Evolutionary conservation across 2,888 invertebrate genomes (phyloP).

Genomic region (Pristionchus japonicus): DNA sequence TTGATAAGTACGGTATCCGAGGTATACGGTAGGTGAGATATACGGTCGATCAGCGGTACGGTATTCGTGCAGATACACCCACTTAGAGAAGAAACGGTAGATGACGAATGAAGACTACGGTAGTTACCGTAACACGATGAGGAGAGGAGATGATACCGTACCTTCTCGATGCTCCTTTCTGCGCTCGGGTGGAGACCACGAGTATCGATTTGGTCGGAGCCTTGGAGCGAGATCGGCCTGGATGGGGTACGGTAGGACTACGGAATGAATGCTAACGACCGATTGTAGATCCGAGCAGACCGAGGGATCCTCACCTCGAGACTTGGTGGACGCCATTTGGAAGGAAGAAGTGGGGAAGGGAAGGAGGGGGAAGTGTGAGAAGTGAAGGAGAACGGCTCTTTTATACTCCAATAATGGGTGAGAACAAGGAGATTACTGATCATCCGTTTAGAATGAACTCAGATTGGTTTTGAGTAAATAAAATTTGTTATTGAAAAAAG

Average conservation of each 20-base stretch:
- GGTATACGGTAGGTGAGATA: neutral
- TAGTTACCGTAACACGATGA: neutral
- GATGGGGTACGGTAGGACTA: neutral
- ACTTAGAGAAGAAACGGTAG: no score
- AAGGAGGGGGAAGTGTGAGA: no score
- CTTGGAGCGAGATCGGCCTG: neutral
- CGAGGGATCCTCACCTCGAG: neutral
- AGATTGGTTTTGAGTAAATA: no score
- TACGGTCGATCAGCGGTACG: neutral
- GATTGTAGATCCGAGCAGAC: neutral
- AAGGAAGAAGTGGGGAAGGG: no score
- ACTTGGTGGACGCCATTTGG: neutral
- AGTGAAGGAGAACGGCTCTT: no score
- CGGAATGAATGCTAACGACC: neutral
- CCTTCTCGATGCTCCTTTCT: neutral
- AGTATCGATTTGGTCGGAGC: neutral
- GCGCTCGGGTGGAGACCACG: neutral
- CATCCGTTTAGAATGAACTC: no score
- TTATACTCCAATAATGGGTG: no score
- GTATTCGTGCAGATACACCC: neutral
- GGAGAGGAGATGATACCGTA: neutral
- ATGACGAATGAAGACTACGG: no score
- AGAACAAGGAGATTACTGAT: no score
- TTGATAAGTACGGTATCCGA: neutral
- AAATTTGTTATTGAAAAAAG: no score